Evolutionary conservation across 2,888 invertebrate genomes (phyloP).

Genomic region (Leptinotarsa rubiginosa): DNA sequence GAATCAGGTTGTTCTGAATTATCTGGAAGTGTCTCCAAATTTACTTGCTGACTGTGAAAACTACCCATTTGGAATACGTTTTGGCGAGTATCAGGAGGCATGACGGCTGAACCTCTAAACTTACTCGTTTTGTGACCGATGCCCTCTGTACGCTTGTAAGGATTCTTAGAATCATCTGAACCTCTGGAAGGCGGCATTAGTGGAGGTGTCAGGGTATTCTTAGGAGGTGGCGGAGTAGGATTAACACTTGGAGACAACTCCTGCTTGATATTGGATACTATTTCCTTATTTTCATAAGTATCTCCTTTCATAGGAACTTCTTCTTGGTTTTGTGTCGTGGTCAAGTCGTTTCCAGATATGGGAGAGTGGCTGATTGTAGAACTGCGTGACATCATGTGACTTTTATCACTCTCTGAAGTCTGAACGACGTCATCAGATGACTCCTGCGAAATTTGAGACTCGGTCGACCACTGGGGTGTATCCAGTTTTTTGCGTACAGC

Average conservation of each 20-base stretch:
- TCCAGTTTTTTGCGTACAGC: slow-evolving; percentile 59
- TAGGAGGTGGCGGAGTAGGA: slow-evolving; percentile 59
- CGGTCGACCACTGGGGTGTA: slow-evolving; percentile 75
- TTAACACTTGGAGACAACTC: slow-evolving; percentile 54
- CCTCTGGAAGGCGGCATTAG: slow-evolving; percentile 44
- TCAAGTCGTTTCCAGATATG: slow-evolving; percentile 46
- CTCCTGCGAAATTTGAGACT: slow-evolving; percentile 75
- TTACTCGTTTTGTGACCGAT: slow-evolving; percentile 68
- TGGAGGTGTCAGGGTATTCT: slow-evolving; percentile 50
- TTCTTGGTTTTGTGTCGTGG: slow-evolving; percentile 29
- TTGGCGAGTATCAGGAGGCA: slow-evolving; percentile 48
- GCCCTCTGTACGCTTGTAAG: slow-evolving; percentile 57
- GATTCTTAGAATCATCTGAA: slow-evolving; percentile 55
- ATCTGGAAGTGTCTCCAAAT: slow-evolving; percentile 76
- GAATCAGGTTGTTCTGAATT: slow-evolving; percentile 76
- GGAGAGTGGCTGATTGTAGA: slow-evolving; percentile 65
- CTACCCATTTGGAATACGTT: slow-evolving; percentile 57
- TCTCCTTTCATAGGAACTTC: slow-evolving; percentile 39
- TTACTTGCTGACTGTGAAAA: slow-evolving; percentile 67
- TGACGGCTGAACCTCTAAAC: slow-evolving; percentile 46
- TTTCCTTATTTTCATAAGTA: slow-evolving; percentile 58
- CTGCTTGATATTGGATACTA: slow-evolving; percentile 46
- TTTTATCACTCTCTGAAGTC: slow-evolving; percentile 73
- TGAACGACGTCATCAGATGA: slow-evolving; percentile 74
- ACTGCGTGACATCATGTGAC: slow-evolving; percentile 71